These are phyloP conservation scores for Chloebia gouldiae DNA, from an alignment of 2,113 vertebrate species.

Conservation along the genomic window DNA sequence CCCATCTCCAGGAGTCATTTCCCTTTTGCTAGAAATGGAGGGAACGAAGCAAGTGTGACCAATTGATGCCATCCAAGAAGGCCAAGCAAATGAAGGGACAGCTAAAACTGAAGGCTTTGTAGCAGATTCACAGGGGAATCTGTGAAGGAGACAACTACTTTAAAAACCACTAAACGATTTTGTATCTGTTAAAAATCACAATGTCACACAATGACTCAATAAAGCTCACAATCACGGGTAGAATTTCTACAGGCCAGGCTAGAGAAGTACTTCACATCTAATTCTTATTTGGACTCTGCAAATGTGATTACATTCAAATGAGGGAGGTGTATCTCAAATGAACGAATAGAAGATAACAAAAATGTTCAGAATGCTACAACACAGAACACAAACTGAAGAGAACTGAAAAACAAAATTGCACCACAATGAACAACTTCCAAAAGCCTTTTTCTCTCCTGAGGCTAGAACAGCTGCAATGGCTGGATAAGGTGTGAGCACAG, in stretches of 20 bases:
- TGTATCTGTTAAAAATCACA: neutral
- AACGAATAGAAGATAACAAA: neutral
- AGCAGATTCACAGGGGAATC: neutral
- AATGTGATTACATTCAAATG: neutral
- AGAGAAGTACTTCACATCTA: neutral
- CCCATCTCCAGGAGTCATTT: neutral
- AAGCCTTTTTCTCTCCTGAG: neutral
- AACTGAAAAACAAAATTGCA: neutral
- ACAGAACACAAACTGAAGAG: neutral
- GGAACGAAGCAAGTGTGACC: neutral
- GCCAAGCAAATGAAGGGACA: neutral
- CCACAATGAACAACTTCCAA: neutral
- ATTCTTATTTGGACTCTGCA: neutral
- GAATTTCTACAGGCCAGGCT: neutral
- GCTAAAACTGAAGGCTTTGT: neutral
- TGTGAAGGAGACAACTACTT: neutral
- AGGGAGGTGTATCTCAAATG: neutral
- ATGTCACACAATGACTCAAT: neutral
- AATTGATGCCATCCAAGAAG: neutral
- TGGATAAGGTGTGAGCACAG: neutral
- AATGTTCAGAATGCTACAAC: neutral
- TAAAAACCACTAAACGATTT: neutral
- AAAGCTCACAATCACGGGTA: rapidly evolving
- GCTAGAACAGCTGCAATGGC: neutral
- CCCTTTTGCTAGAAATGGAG: neutral